Evolutionary conservation across 2,797 vertebrate genomes (phyloP), one percentile per base, ranked within the genome.

Genomic region (Lagodon rhomboides): DNA sequence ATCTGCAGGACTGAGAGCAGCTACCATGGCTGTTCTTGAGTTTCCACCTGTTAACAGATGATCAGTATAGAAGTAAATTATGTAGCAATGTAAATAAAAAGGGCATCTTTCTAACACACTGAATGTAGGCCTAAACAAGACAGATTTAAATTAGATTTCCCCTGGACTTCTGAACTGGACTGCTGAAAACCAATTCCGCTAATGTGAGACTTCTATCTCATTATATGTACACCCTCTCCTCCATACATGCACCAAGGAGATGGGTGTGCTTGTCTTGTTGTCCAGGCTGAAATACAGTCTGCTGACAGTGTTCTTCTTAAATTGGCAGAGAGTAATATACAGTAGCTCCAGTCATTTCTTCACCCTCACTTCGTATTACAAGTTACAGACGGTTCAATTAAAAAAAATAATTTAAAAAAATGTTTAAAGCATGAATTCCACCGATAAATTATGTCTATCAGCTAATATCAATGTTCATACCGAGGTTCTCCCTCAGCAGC

Each of bases 1-100:
- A 80, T 99, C 98, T 82, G 98, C 98, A 5, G 98, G 98, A 93
- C 98, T 99, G 92, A 99, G 95, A 61, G 98, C 98, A 84, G 98
- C 98, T 23, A 99, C 98, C 98, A 99, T 99, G 0, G 98, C 97
- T 49, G 98, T 99, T 88, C 98, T 96, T 47, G 98, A 99, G 93
- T 99, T 99, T 76, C 98, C 98, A 81, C 98, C 98, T 99, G 67
- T 70, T 49, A 58, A 79, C 25, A 0, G 59, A 58, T 87, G 1
- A 80, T 50, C 75, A 66, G 27, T 10, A 22, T 38, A 56, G 38
- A 60, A 1, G 20, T 68, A 16, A 83, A 34, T 55, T 22, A 65
- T 12, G 16, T 68, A 4, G 38, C 5, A 54, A 18, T 61, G 4
- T 44, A 1, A 12, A 5, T 46, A 11, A 59, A 70, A 64, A 38